These are phyloP conservation scores for Lordiphosa clarofinis DNA, from an alignment of 1,140 invertebrate species.

Conservation along the genomic window DNA sequence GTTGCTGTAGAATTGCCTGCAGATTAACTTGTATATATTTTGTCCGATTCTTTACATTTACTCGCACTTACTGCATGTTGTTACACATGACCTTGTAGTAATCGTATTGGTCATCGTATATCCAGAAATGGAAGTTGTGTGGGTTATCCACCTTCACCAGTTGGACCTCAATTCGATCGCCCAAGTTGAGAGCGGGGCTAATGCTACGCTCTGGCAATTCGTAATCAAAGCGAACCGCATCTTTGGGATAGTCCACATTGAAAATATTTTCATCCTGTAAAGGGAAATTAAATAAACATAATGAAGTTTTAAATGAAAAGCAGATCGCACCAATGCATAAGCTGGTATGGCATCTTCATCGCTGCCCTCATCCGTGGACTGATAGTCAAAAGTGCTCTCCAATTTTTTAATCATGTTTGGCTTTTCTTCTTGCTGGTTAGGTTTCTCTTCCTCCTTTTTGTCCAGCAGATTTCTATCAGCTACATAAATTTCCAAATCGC, in stretches of 20 bases:
- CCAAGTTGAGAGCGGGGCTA: conserved; percentile 1
- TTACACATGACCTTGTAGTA: conserved; percentile 30
- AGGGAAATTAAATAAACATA: no score
- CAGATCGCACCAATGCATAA: conserved; percentile 32
- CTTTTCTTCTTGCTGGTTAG: no score
- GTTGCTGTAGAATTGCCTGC: conserved; percentile 27
- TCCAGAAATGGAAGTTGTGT: conserved; percentile 59
- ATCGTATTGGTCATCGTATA: conserved; percentile 39
- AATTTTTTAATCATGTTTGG: no score
- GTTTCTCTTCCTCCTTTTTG: no score
- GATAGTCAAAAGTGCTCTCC: no score
- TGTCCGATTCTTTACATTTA: not conserved
- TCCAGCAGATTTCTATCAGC: no score
- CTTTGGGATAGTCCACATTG: conserved; percentile 47
- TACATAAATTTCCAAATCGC: no score
- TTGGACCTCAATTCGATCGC: conserved; percentile 28
- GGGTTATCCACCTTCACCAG: conserved; percentile 53
- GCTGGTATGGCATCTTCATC: conserved; percentile 44
- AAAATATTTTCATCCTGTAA: conserved; percentile 47
- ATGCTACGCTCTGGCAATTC: conserved; percentile 20
- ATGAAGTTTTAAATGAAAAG: not conserved
- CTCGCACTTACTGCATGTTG: conserved; percentile 53
- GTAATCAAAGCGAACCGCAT: conserved; percentile 38
- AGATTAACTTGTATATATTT: not conserved
- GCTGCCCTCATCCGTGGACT: conserved; percentile 23